Percentiles rank a stretch among this genome's conserved stretches.
Conservation (phyloP, 2,113 vertebrate species). For the Pandion haliaetus region DNA sequence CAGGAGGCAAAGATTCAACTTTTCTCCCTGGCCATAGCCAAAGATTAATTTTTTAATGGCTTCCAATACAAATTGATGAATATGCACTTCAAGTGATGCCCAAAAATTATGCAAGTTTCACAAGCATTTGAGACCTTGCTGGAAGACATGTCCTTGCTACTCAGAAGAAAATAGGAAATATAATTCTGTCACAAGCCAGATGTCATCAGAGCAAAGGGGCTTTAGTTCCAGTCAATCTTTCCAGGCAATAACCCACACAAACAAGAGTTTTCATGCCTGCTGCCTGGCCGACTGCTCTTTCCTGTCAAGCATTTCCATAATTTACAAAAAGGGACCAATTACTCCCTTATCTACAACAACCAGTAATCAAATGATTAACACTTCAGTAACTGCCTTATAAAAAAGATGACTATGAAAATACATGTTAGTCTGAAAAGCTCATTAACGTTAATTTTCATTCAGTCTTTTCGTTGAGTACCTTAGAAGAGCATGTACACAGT, state of each 20-base stretch:
- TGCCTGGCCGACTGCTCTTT: not conserved
- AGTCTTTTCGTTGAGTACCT: not conserved
- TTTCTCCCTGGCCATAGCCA: not conserved
- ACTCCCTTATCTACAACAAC: not conserved
- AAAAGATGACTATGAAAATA: not conserved
- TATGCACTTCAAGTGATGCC: rapidly evolving
- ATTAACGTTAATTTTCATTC: not conserved
- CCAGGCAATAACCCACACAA: not conserved
- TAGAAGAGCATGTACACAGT: not conserved
- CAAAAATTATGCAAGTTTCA: not conserved
- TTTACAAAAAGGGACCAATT: constrained; percentile 4
- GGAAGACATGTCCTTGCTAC: not conserved
- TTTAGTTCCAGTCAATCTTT: not conserved
- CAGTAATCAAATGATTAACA: constrained; percentile 49
- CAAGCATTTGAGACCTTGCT: not conserved
- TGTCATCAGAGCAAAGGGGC: not conserved
- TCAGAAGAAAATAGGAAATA: not conserved
- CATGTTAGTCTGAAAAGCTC: not conserved
- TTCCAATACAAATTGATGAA: not conserved
- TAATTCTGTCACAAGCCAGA: not conserved
- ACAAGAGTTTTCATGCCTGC: not conserved
- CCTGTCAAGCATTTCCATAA: not conserved
- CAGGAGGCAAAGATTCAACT: not conserved
- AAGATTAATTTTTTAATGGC: not conserved
- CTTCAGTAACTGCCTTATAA: not conserved